Percentiles rank a stretch among this genome's conserved stretches.
Evolutionary conservation across 2,113 vertebrate species (phyloP).

Genomic region (Apistogramma diplotaenia): DNA sequence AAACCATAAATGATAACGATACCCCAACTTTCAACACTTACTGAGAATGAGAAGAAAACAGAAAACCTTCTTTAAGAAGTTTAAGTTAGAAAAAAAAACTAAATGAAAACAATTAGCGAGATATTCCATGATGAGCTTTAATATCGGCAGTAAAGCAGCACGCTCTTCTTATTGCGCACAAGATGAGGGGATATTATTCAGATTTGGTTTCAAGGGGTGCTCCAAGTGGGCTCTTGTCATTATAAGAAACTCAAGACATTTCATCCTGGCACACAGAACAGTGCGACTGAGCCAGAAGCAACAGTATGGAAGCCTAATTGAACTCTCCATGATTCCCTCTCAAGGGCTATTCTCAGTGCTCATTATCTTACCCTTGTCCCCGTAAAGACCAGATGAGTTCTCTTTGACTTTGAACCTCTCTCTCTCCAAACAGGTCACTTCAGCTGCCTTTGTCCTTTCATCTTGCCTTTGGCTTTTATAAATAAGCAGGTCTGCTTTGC

Average conservation of each 20-base stretch:
- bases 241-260: slow-evolving; percentile 35
- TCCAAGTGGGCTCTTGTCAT: slow-evolving; percentile 31
- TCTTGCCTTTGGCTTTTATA: slow-evolving; percentile 66
- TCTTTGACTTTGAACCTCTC: slow-evolving; percentile 66
- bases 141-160: slow-evolving; percentile 45
- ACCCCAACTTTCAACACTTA: not conserved
- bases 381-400: slow-evolving; percentile 59
- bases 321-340: slow-evolving; percentile 67
- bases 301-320: slow-evolving; percentile 56
- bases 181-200: slow-evolving; percentile 35
- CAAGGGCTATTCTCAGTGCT: slow-evolving; percentile 56
- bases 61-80: slow-evolving; percentile 24
- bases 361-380: slow-evolving; percentile 70
- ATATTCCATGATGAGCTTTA: slow-evolving; percentile 16
- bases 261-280: slow-evolving; percentile 23
- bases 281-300: slow-evolving; percentile 47
- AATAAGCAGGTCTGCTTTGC: slow-evolving; percentile 46
- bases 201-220: slow-evolving; percentile 11
- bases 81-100: slow-evolving; percentile 36
- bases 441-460: slow-evolving; percentile 61
- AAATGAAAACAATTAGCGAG: slow-evolving; percentile 47
- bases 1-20: slow-evolving; percentile 24
- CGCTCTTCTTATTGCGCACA: slow-evolving; percentile 23
- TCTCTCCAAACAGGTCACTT: slow-evolving; percentile 64
- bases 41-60: not conserved